Conservation (phyloP, 2,797 vertebrate genomes). For the Rhinatrema bivittatum region DNA sequence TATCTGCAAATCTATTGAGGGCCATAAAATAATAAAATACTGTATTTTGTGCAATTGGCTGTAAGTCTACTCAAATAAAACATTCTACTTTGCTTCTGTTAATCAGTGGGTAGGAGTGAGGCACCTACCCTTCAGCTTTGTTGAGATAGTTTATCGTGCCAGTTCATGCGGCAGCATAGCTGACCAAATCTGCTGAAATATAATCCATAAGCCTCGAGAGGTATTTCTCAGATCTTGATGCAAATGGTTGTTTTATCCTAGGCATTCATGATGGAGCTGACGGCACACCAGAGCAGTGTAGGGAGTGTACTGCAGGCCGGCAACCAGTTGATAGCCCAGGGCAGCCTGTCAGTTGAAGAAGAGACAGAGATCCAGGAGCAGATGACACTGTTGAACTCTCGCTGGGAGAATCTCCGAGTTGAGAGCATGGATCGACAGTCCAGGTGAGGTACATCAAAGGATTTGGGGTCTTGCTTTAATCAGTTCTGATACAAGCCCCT, state of each 20-base stretch:
- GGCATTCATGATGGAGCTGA: constrained; percentile 97
- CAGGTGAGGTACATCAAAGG: constrained; percentile 53
- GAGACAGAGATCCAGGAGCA: constrained; percentile 94
- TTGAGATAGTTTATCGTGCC: neutral
- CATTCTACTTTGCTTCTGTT: too few relatives aligned
- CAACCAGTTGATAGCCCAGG: constrained; percentile 88
- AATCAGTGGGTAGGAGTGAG: too few relatives aligned
- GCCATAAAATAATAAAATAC: too few relatives aligned
- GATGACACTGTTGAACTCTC: constrained; percentile 88
- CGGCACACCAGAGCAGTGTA: constrained; percentile 92
- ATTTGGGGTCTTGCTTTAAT: too few relatives aligned
- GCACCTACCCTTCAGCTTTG: too few relatives aligned
- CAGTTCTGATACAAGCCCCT: too few relatives aligned
- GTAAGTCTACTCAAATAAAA: too few relatives aligned
- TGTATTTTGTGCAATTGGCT: too few relatives aligned
- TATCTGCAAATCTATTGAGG: too few relatives aligned
- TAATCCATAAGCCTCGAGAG: neutral
- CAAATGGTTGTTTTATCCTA: constrained; percentile 33
- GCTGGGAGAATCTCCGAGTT: constrained; percentile 89
- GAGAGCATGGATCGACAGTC: constrained; percentile 94
- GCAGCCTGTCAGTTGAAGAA: constrained; percentile 83
- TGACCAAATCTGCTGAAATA: neutral
- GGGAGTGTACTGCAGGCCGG: constrained; percentile 91
- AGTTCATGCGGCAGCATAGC: neutral
- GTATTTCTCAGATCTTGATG: neutral